Percentiles rank a stretch among this genome's conserved stretches.
Evolutionary conservation across 2,113 vertebrate species (phyloP).

Genomic region (Scalopus aquaticus): DNA sequence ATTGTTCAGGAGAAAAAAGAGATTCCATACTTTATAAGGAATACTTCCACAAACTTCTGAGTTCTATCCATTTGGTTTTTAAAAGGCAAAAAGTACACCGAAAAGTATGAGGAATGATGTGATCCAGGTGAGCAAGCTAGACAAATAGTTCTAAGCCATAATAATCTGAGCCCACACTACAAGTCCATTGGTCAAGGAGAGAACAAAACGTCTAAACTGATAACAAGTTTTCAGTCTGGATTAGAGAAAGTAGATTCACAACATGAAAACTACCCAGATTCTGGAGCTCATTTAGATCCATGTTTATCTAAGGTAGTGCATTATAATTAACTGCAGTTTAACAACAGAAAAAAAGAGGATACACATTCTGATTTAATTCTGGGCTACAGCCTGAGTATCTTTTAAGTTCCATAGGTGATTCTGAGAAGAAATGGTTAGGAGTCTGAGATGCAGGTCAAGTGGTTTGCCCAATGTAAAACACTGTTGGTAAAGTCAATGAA

Average conservation of each 20-base stretch:
- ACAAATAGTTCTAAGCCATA: constrained; percentile 9
- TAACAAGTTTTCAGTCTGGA: neutral
- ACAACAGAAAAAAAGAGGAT: neutral
- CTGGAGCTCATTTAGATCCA: neutral
- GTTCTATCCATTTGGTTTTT: neutral
- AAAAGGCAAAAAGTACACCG: constrained; percentile 27
- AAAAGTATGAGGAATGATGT: neutral
- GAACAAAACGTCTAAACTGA: constrained; percentile 27
- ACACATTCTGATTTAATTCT: constrained; percentile 37
- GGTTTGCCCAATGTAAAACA: neutral
- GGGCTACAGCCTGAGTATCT: neutral
- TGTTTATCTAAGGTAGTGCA: neutral
- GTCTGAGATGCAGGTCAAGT: neutral
- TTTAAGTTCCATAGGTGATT: constrained; percentile 22
- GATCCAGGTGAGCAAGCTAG: neutral
- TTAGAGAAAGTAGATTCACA: constrained; percentile 35
- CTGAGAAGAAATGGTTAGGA: neutral
- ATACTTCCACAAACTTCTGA: neutral
- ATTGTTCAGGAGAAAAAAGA: neutral
- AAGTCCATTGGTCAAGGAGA: neutral
- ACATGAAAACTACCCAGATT: neutral
- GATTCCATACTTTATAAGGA: neutral
- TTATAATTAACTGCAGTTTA: neutral
- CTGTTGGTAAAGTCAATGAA: neutral
- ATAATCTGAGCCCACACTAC: neutral